Percentiles rank a stretch among this genome's conserved stretches.
These are phyloP conservation scores for Athripsodes cinereus DNA, from an alignment of 2,888 invertebrate species.

Conservation along the genomic window DNA sequence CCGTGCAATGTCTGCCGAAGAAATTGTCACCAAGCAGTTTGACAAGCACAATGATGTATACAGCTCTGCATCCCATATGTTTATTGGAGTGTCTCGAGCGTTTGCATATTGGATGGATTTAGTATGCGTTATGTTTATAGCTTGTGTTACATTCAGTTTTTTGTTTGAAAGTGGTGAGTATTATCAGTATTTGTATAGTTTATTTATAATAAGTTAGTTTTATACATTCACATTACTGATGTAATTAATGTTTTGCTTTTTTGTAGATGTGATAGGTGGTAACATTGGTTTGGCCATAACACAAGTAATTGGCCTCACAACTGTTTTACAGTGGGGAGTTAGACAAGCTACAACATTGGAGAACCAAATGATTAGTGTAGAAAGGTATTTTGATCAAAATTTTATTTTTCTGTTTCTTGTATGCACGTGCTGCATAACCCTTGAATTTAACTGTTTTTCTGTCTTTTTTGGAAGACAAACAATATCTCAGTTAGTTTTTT, in stretches of 20 bases:
- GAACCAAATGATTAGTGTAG: slow-evolving; percentile 87
- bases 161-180: slow-evolving; percentile 32
- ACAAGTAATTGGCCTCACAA: slow-evolving; percentile 71
- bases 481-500: no score
- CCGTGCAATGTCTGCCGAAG: slow-evolving; percentile 66
- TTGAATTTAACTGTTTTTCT: no score
- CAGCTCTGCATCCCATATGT: slow-evolving; percentile 63
- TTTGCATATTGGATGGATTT: slow-evolving; percentile 62
- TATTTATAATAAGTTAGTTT: not conserved
- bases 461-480: no score
- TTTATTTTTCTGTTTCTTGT: no score
- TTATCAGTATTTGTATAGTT: not conserved
- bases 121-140: slow-evolving; percentile 58
- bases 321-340: slow-evolving; percentile 86
- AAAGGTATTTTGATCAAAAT: slow-evolving; percentile 47
- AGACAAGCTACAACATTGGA: slow-evolving; percentile 84
- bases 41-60: slow-evolving; percentile 57
- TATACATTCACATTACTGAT: not conserved
- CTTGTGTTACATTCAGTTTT: slow-evolving; percentile 60
- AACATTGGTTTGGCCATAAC: slow-evolving; percentile 75
- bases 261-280: slow-evolving; percentile 55
- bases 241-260: not conserved
- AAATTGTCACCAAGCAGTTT: slow-evolving; percentile 54
- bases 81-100: slow-evolving; percentile 56
- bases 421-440: no score